These are phyloP conservation scores for Cathartes aura DNA, from an alignment of 2,113 vertebrate genomes.

Conservation along the genomic window DNA sequence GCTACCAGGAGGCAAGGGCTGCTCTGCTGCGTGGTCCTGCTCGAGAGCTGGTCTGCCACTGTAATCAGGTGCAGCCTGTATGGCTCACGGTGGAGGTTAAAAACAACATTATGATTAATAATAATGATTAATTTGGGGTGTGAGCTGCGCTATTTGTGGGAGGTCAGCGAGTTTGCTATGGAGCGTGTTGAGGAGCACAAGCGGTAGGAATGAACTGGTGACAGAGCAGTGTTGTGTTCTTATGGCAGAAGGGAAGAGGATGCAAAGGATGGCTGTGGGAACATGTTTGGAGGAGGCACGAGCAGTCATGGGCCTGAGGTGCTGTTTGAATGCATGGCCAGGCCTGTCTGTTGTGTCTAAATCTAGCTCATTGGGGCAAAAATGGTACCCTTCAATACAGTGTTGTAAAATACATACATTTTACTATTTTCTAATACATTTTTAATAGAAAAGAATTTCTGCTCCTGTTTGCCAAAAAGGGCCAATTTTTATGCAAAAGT, in stretches of 20 bases:
- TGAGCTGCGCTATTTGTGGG: neutral
- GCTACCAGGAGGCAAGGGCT: neutral
- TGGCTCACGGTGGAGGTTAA: neutral
- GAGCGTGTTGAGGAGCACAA: neutral
- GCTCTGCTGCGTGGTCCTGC: neutral
- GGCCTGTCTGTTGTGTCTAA: neutral
- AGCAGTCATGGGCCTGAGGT: neutral
- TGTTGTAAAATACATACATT: neutral
- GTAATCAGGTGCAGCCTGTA: rapidly evolving
- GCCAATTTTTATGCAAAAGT: neutral
- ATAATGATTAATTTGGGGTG: neutral
- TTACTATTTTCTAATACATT: neutral
- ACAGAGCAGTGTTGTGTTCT: neutral
- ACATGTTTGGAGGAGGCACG: neutral
- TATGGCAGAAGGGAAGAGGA: neutral
- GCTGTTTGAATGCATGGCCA: neutral
- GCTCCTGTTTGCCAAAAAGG: neutral
- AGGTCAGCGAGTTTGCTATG: neutral
- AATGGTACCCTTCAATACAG: neutral
- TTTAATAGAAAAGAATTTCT: neutral
- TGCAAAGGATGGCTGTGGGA: neutral
- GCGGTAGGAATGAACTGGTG: neutral
- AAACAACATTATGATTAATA: neutral
- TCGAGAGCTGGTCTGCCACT: rapidly evolving
- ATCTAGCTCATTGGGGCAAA: neutral